Percentiles rank a stretch among this genome's conserved stretches.
phyloP scores from a whole-genome alignment of 2,797 vertebrate genomes.

The Gallinago solitaria region DNA sequence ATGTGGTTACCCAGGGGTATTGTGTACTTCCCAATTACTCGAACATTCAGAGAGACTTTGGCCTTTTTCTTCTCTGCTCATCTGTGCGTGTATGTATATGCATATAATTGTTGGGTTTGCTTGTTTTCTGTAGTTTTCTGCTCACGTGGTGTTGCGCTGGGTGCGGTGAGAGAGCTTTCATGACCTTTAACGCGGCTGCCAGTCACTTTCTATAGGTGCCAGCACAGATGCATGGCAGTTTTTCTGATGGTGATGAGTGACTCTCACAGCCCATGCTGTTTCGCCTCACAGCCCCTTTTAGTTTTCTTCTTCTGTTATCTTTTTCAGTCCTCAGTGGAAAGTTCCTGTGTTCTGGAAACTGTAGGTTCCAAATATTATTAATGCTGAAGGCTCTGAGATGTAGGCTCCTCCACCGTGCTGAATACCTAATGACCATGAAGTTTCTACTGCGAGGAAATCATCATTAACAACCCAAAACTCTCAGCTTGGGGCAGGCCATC shows the following conservation, averaged over 20 bases:
- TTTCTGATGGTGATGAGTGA: not conserved
- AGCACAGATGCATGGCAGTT: rapidly evolving
- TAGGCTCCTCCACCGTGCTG: not conserved
- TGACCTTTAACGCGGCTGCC: not conserved
- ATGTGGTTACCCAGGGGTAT: not conserved
- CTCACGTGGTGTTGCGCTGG: rapidly evolving
- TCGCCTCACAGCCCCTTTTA: not conserved
- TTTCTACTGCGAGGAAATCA: not conserved
- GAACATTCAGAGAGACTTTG: not conserved
- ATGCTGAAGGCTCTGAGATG: not conserved
- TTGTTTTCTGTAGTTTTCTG: not conserved
- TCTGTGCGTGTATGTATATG: not conserved
- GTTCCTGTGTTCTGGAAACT: not conserved
- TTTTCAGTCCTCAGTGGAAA: not conserved
- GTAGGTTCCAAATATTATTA: not conserved
- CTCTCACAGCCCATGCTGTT: rapidly evolving
- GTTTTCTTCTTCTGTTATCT: not conserved
- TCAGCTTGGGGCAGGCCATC: not conserved
- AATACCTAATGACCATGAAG: not conserved
- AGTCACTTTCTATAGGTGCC: not conserved
- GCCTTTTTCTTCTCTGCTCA: not conserved
- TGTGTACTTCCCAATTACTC: not conserved
- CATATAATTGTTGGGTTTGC: not conserved
- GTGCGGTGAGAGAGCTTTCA: not conserved
- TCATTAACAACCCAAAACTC: not conserved